These are phyloP conservation scores for Melinaea marsaeus DNA, from an alignment of 2,888 invertebrate genomes.

Conservation along the genomic window DNA sequence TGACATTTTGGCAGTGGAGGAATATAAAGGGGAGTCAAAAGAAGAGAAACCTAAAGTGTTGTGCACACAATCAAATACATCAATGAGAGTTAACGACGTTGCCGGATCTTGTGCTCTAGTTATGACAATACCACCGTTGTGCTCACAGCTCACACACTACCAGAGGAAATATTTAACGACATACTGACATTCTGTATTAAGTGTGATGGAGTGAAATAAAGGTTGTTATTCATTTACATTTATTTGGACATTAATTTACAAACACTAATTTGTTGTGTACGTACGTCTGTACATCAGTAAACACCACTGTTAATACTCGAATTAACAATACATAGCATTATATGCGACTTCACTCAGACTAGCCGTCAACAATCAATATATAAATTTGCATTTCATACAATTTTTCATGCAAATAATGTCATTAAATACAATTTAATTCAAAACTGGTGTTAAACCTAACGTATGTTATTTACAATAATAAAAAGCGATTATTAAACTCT, in stretches of 20 bases:
- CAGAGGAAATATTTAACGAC: slow-evolving; percentile 45
- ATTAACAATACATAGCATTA: slow-evolving; percentile 59
- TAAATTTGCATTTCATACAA: slow-evolving; percentile 46
- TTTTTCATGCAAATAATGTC: slow-evolving; percentile 27
- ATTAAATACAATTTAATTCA: slow-evolving; percentile 32
- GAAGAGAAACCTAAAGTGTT: slow-evolving; percentile 39
- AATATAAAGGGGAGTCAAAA: slow-evolving; percentile 35
- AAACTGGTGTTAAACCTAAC: slow-evolving; percentile 48
- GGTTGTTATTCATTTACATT: slow-evolving; percentile 55
- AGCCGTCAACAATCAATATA: slow-evolving; percentile 56
- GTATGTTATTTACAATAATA: slow-evolving; percentile 66
- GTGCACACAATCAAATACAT: slow-evolving; percentile 38
- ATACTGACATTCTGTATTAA: slow-evolving; percentile 30
- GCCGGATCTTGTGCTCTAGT: slow-evolving; percentile 53
- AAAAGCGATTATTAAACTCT: slow-evolving; percentile 38
- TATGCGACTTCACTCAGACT: slow-evolving; percentile 68
- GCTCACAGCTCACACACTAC: slow-evolving; percentile 42
- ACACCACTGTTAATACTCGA: slow-evolving; percentile 62
- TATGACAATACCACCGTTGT: slow-evolving; percentile 43
- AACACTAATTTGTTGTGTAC: slow-evolving; percentile 65
- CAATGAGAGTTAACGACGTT: slow-evolving; percentile 51
- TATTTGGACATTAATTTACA: slow-evolving; percentile 73
- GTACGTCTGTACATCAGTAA: slow-evolving; percentile 71
- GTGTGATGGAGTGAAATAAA: slow-evolving; percentile 15
- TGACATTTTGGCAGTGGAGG: slow-evolving; percentile 49